Conservation (phyloP, 2,888 invertebrate genomes). For the Diachrysia chrysitis region DNA sequence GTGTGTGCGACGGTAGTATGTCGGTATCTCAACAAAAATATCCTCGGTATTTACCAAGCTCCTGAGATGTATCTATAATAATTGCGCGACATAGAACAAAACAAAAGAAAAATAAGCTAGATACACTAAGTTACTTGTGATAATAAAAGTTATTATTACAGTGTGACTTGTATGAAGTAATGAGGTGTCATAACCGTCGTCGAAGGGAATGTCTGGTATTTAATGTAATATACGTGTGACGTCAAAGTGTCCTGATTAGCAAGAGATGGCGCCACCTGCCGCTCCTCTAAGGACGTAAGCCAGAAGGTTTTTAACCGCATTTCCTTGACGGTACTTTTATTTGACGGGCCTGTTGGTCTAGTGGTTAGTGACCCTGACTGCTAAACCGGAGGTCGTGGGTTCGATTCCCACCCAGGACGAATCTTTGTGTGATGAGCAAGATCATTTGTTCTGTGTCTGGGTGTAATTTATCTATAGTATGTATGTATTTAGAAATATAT, state of each 20-base stretch:
- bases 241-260: slow-evolving; percentile 10
- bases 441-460: too few relatives aligned
- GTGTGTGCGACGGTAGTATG: not conserved
- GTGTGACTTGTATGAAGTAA: slow-evolving; percentile 15
- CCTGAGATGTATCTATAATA: not conserved
- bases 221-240: slow-evolving; percentile 22
- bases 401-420: too few relatives aligned
- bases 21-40: not conserved
- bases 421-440: too few relatives aligned
- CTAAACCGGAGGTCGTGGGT: too few relatives aligned
- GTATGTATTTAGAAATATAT: too few relatives aligned
- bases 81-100: not conserved
- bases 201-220: slow-evolving; percentile 21
- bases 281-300: slow-evolving; percentile 30
- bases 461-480: too few relatives aligned
- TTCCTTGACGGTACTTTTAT: not conserved
- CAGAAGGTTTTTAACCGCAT: slow-evolving; percentile 15
- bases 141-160: slow-evolving; percentile 31
- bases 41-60: not conserved
- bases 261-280: slow-evolving; percentile 37
- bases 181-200: slow-evolving; percentile 14
- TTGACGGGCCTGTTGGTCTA: too few relatives aligned
- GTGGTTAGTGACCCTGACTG: too few relatives aligned
- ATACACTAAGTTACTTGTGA: slow-evolving; percentile 23
- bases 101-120: slow-evolving; percentile 14